phyloP scores from a whole-genome alignment of 2,888 invertebrate species.

The Chaetogeoica ovagalla region DNA sequence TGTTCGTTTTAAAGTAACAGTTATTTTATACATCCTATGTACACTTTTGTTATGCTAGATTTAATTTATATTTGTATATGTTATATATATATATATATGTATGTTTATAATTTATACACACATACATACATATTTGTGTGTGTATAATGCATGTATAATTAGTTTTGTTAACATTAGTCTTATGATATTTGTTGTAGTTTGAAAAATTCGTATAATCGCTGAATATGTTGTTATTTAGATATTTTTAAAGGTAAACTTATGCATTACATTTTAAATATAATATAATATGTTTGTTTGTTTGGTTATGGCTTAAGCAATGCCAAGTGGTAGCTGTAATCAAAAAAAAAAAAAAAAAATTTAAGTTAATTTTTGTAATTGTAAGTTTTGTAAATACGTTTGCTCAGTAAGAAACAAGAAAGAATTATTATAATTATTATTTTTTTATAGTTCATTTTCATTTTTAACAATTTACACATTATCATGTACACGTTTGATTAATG shows the following conservation, averaged over 20 bases:
- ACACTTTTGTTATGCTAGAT: constrained; percentile 35
- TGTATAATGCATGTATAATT: neutral
- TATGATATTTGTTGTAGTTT: constrained; percentile 42
- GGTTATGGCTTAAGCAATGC: constrained; percentile 6
- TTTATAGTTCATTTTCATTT: neutral
- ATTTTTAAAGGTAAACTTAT: constrained; percentile 10
- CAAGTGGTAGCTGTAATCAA: constrained; percentile 37
- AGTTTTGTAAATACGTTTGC: constrained; percentile 45
- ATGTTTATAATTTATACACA: constrained; percentile 1
- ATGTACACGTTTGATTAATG: neutral
- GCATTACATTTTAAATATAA: neutral
- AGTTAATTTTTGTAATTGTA: constrained; percentile 9
- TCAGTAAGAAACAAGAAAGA: constrained; percentile 18
- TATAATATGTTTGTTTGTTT: neutral
- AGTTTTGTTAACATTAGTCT: constrained; percentile 39
- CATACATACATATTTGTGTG: neutral
- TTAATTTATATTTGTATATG: constrained; percentile 13
- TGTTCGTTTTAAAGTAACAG: constrained; percentile 47
- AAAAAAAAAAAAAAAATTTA: neutral
- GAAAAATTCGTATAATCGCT: constrained; percentile 17
- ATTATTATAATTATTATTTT: neutral
- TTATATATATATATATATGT: constrained; percentile 1
- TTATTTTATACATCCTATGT: constrained; percentile 46
- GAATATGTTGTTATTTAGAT: constrained; percentile 43
- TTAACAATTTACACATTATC: neutral